Conservation (phyloP, 92 coral and sea anemone genomes). For the Muricea muricata region DNA sequence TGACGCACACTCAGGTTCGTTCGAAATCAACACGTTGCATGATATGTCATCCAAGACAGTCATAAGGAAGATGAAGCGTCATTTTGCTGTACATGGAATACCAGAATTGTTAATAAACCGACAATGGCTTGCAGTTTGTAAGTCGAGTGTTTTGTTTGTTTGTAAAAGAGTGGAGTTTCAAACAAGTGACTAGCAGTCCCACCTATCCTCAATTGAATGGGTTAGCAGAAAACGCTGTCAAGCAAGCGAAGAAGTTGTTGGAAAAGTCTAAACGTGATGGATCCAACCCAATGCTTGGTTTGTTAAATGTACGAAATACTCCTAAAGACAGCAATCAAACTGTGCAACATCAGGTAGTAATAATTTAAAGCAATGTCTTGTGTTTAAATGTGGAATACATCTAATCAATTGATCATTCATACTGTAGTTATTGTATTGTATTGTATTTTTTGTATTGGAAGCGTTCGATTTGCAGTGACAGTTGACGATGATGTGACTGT, state of each 20-base stretch:
- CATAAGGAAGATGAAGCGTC: slow-evolving; percentile 30
- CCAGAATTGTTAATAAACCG: slow-evolving; percentile 29
- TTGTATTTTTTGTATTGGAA: too few species aligned
- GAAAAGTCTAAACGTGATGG: slow-evolving; percentile 51
- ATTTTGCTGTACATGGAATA: slow-evolving; percentile 44
- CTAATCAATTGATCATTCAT: too few species aligned
- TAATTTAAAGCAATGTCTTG: too few species aligned
- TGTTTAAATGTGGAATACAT: too few species aligned
- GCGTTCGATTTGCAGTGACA: too few species aligned
- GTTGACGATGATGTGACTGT: too few species aligned
- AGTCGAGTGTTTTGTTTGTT: slow-evolving; percentile 10
- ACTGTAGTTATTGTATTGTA: too few species aligned
- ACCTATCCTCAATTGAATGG: slow-evolving; percentile 2
- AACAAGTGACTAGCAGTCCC: slow-evolving; percentile 7
- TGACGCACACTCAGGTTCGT: slow-evolving; percentile 39
- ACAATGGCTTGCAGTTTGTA: slow-evolving; percentile 50
- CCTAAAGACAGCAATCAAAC: slow-evolving; percentile 37
- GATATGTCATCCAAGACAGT: slow-evolving; percentile 22
- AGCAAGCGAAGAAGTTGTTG: slow-evolving; percentile 27
- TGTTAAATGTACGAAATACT: too few species aligned
- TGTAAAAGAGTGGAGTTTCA: slow-evolving; percentile 19
- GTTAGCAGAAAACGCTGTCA: slow-evolving; percentile 13
- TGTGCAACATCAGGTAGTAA: too few species aligned
- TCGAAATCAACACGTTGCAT: slow-evolving; percentile 23
- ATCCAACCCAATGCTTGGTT: too few species aligned